phyloP scores from a whole-genome alignment of 2,888 invertebrate genomes.

The Andrena dorsata region DNA sequence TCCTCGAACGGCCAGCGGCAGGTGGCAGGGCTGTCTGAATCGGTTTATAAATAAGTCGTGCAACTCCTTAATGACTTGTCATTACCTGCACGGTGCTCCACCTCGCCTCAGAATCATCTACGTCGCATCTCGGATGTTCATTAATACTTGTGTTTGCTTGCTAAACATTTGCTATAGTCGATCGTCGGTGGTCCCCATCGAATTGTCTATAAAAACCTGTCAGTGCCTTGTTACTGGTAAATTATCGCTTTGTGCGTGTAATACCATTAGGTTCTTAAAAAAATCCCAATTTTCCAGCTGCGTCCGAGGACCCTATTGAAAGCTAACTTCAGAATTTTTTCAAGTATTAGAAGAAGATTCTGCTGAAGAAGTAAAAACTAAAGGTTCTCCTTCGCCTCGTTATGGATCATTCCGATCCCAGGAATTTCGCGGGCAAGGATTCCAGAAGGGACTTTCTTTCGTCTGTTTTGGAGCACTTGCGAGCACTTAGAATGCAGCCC shows the following conservation, averaged over 20 bases:
- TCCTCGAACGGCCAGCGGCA: slow-evolving; percentile 29
- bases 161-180: not conserved
- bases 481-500: slow-evolving; percentile 20
- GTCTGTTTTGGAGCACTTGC: slow-evolving; percentile 19
- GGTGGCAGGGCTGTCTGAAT: slow-evolving; percentile 53
- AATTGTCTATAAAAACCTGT: not conserved
- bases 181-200: not conserved
- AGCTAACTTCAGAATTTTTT: too few relatives aligned
- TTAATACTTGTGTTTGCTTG: slow-evolving; percentile 21
- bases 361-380: too few relatives aligned
- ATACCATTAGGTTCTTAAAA: not conserved
- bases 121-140: slow-evolving; percentile 11
- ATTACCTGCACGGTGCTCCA: slow-evolving; percentile 38
- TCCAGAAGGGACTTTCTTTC: not conserved
- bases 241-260: not conserved
- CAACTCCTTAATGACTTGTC: slow-evolving; percentile 50
- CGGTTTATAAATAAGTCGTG: slow-evolving; percentile 68
- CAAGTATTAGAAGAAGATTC: too few relatives aligned
- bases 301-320: too few relatives aligned
- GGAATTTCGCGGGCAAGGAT: not conserved
- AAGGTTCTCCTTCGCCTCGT: not conserved
- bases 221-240: not conserved
- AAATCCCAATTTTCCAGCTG: too few relatives aligned
- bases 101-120: not conserved
- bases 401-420: too few relatives aligned